Evolutionary conservation across 2,888 invertebrate species (phyloP).

Genomic region (Erynnis tages): DNA sequence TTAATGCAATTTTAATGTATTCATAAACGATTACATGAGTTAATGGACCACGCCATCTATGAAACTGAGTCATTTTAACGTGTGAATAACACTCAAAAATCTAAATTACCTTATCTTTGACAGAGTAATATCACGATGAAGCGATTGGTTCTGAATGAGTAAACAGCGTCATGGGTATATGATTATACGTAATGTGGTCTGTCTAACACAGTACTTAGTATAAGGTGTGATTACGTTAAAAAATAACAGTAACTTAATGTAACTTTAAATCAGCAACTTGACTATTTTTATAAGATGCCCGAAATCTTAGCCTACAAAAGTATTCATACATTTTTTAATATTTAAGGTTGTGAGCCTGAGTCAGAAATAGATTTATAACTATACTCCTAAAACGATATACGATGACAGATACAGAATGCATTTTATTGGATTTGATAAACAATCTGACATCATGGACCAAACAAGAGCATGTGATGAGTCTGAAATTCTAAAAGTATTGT

Average conservation of each 20-base stretch:
- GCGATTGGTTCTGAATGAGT: slow-evolving; percentile 24
- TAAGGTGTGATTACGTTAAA: too few species aligned
- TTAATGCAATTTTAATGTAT: too few species aligned
- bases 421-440: not conserved
- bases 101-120: slow-evolving; percentile 3
- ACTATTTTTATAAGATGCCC: too few species aligned
- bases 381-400: too few species aligned
- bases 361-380: too few species aligned
- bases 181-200: not conserved
- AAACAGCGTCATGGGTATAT: slow-evolving; percentile 16
- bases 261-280: too few species aligned
- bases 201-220: not conserved
- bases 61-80: not conserved
- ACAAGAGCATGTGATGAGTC: not conserved
- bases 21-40: not conserved
- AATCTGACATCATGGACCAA: slow-evolving; percentile 1
- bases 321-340: too few species aligned
- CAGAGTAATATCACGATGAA: slow-evolving; percentile 14
- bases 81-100: slow-evolving; percentile 4
- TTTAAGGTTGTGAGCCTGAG: too few species aligned
- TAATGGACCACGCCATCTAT: not conserved
- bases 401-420: too few species aligned
- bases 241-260: too few species aligned
- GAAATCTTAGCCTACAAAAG: too few species aligned
- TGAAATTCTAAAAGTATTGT: slow-evolving; percentile 16